Base-by-base conservation (phyloP, 2,888 invertebrate genomes). In the Rotaria sp. region DNA sequence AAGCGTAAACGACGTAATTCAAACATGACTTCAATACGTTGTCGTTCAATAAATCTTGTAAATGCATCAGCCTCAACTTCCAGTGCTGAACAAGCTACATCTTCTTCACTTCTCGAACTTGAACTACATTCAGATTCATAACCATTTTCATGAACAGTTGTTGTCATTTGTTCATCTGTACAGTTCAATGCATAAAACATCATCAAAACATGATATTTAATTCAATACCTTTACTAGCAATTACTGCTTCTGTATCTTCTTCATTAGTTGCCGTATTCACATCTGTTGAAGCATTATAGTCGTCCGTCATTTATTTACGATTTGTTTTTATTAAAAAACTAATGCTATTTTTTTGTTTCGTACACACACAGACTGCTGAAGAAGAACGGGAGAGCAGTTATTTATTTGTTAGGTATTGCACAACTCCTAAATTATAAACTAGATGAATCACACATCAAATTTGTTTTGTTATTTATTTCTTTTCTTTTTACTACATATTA, bases 1-100 rank as follows among this genome's bases (percentile, higher is more conserved):
- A 89, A 89, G 86, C 90, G 88, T 21, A 91, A 88, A 45, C 88
- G 87, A n/a, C 89, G 87, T 48, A 91, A 87, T 86, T 91, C 91
- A 88, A 88, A 89, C 88, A 90, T 89, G 30, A 90, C 87, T 87
- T 91, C 90, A 88, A 90, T 90, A 88, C 84, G 80, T 80, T 80
- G 80, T n/a, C 80, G 80, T 45, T 80, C 80, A 15, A 80, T 80
- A 80, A 80, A 80, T 45, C 80, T 24, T 80, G 80, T 80, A 41
- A 80, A 80, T 45, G 80, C 80, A 80, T 80, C 80, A 11, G n/a
- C 80, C 45, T 80, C 80, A 26, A 45, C 21, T 80, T 80, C 80
- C 3, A 80, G n/a, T 26, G 80, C 80, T 26, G 80, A 41, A 45
- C 26, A 2, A n/a, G 80, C 26, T 10, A 80, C 21, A 21, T 67